These are phyloP conservation scores for Pocillopora damicornis DNA, from an alignment of 64 coral and sea anemone genomes.

Conservation along the genomic window DNA sequence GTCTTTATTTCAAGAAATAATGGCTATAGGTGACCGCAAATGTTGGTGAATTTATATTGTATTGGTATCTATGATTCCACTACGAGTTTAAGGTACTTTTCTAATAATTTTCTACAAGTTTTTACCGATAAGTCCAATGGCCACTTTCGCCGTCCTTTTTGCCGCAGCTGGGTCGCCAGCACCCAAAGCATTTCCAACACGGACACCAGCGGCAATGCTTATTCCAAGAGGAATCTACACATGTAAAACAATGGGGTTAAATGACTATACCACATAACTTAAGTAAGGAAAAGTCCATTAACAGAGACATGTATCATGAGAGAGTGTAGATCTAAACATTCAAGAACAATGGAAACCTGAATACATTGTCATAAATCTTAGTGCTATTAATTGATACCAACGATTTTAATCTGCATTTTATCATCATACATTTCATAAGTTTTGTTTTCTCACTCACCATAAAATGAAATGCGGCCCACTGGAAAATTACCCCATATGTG, in stretches of 20 bases:
- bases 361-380: no score
- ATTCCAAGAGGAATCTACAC: conserved; percentile 61
- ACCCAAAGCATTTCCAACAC: conserved; percentile 69
- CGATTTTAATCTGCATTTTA: no score
- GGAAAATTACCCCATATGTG: conserved; percentile 47
- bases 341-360: no score
- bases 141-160: conserved; percentile 57
- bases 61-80: no score
- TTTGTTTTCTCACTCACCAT: conserved; percentile 47
- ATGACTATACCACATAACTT: not conserved
- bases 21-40: no score
- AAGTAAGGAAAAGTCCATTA: no score
- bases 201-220: conserved; percentile 51
- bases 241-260: not conserved
- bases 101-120: not conserved
- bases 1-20: no score
- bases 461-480: conserved; percentile 34
- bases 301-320: no score
- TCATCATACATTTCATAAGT: not conserved
- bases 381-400: no score
- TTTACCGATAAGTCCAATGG: conserved; percentile 34
- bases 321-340: no score
- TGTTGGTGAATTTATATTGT: no score
- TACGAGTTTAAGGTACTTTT: no score
- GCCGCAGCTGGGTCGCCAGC: conserved; percentile 35